Base-by-base conservation (phyloP, 2,113 vertebrate species). In the Crocuta crocuta region DNA sequence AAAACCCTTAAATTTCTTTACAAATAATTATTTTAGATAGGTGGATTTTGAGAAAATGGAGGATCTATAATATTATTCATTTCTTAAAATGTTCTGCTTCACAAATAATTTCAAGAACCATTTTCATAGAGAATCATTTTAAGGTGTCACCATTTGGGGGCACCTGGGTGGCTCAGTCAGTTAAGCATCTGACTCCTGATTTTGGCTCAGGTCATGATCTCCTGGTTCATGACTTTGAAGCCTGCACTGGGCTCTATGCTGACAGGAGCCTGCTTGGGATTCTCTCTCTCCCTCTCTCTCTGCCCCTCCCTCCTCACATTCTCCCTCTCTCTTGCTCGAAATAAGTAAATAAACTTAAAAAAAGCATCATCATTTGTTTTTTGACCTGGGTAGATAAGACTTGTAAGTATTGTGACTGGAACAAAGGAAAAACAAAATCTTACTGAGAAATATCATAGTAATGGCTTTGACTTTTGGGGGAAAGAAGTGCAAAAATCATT, bases 401-500 rank as follows among this genome's bases (percentile, higher is more conserved):
- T 43, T 43, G 33, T 76, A 61, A 70, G 50, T 78, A 26, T 43
- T 94, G 68, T 88, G 15, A 33, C 68, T 70, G 48, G 13, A 63
- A 82, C 5, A 53, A 5, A 92, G 58, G 66, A 88, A 83, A 88
- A 94, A 68, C 15, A 26, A 68, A 88, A 89, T 78, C 35, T 91
- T 73, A 55, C 23, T 50, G 53, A 93, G 35, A 74, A 89, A 80
- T 33, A 48, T 26, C 4, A 21, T 82, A 66, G 43, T 79, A 35
- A 85, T 89, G 45, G 19, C 58, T 93, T 88, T 89, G n/a, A 97
- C 35, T 85, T 89, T 88, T 23, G 89, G 53, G 89, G 17, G 68
- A 87, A 63, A 43, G 35, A 10, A 80, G 19, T 48, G 7, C 55
- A 23, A 80, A 90, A 65, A 86, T 85, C 9, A 88, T 76, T 95